A percentile compares a stretch with the other conserved stretches of the same genome.
These are phyloP conservation scores for Protaetia brevitarsis DNA, from an alignment of 1,140 invertebrate genomes.

Conservation along the genomic window DNA sequence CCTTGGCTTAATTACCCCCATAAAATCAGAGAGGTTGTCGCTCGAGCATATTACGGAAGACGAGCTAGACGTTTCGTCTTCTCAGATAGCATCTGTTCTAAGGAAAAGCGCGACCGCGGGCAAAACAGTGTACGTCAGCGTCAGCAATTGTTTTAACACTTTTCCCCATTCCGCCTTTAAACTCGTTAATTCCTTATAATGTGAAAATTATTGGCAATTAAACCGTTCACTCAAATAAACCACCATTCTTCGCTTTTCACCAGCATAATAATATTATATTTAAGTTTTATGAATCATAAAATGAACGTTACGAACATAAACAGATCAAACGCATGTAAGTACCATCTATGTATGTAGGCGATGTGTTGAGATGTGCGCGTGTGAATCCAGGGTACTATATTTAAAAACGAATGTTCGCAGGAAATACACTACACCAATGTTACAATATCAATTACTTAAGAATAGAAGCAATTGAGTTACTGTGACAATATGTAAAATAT, in stretches of 20 bases:
- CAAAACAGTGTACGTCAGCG: not conserved
- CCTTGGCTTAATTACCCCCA: not conserved
- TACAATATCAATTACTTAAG: too few species aligned
- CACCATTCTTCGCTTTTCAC: conserved; percentile 21
- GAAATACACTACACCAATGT: too few species aligned
- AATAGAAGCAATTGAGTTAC: too few species aligned
- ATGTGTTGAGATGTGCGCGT: not conserved
- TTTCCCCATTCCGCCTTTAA: not conserved
- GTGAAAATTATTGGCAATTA: conserved; percentile 18
- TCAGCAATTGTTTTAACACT: conserved; percentile 14
- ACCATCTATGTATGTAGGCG: not conserved
- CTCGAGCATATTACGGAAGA: not conserved
- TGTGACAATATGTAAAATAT: too few species aligned
- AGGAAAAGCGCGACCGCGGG: not conserved
- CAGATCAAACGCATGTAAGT: not conserved
- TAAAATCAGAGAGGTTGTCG: not conserved
- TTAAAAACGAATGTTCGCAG: not conserved
- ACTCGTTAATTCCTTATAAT: conserved; percentile 17
- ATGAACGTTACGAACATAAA: conserved; percentile 18
- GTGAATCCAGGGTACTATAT: conserved; percentile 6
- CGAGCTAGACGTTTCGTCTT: not conserved
- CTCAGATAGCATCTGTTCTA: not conserved
- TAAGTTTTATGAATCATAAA: conserved; percentile 22
- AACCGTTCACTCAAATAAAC: conserved; percentile 19
- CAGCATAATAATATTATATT: conserved; percentile 19